Evolutionary conservation across 2,113 vertebrate species (phyloP).

Genomic region (Paratilapia polleni): DNA sequence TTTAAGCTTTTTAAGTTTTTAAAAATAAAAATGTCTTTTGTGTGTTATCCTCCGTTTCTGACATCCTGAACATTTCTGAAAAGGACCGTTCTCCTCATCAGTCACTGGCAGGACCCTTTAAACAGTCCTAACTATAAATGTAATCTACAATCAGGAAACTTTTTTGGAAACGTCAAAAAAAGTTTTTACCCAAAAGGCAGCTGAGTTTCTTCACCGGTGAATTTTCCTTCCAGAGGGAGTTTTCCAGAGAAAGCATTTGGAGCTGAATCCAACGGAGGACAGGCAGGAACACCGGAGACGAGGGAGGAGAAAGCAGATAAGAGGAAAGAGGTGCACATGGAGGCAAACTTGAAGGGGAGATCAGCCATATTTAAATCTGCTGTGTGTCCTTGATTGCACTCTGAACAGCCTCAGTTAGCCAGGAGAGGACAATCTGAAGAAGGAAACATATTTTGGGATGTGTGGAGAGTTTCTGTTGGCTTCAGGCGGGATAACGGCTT

Average conservation of each 20-base stretch:
- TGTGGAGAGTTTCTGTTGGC: background rate
- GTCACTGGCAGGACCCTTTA: background rate
- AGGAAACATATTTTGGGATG: background rate
- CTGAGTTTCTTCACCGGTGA: too few relatives aligned
- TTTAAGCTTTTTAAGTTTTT: background rate
- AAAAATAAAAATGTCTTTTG: background rate
- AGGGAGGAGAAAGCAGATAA: background rate
- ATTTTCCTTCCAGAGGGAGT: background rate
- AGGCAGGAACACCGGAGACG: background rate
- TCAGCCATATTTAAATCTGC: too few relatives aligned
- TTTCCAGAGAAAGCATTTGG: background rate
- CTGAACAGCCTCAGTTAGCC: background rate
- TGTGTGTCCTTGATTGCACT: background rate
- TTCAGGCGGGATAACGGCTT: background rate
- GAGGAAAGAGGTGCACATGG: background rate
- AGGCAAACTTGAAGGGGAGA: background rate
- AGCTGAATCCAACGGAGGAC: background rate
- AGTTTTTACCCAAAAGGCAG: background rate
- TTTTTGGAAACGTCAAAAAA: background rate
- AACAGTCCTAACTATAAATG: background rate
- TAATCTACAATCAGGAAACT: background rate
- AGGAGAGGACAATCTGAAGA: background rate
- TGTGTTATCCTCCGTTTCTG: background rate
- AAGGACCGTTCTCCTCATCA: background rate
- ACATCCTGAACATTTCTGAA: background rate